Conservation (phyloP, 1,140 invertebrate species). For the Drosophila punjabiensis region DNA sequence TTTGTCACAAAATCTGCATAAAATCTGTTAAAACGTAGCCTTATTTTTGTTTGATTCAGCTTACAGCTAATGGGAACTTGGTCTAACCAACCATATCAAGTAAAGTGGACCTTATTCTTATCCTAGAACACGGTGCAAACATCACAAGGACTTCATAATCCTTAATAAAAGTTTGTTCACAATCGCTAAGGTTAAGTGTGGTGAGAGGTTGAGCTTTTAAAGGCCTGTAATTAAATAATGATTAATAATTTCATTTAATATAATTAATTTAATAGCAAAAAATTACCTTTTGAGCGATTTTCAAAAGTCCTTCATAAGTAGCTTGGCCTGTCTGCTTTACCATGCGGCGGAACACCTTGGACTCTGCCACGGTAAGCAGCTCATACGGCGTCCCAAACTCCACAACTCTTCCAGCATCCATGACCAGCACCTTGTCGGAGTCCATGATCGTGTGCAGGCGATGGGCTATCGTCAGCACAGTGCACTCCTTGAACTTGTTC, state of each 20-base stretch:
- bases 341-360: slow-evolving; percentile 88
- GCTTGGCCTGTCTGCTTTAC: slow-evolving; percentile 88
- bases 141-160: background rate
- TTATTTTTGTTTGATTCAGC: too few relatives aligned
- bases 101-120: too few relatives aligned
- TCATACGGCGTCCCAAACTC: slow-evolving; percentile 89
- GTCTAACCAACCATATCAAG: too few relatives aligned
- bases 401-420: slow-evolving; percentile 87
- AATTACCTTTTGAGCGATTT: slow-evolving; percentile 87
- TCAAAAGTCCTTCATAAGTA: slow-evolving; percentile 87
- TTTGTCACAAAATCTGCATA: too few relatives aligned
- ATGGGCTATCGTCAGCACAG: slow-evolving; percentile 95
- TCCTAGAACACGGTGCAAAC: background rate
- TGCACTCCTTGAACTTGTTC: slow-evolving; percentile 90
- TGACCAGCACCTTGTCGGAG: slow-evolving; percentile 87
- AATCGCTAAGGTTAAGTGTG: background rate
- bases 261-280: background rate
- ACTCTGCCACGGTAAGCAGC: slow-evolving; percentile 86
- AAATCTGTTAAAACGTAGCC: too few relatives aligned
- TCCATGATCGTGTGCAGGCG: slow-evolving; percentile 92
- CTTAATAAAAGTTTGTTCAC: background rate
- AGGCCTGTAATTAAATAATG: background rate
- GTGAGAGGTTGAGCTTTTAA: background rate
- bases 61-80: too few relatives aligned
- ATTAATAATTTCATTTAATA: background rate